These are phyloP conservation scores for Melangyna quadrimaculata DNA, from an alignment of 2,888 invertebrate species.

Conservation along the genomic window DNA sequence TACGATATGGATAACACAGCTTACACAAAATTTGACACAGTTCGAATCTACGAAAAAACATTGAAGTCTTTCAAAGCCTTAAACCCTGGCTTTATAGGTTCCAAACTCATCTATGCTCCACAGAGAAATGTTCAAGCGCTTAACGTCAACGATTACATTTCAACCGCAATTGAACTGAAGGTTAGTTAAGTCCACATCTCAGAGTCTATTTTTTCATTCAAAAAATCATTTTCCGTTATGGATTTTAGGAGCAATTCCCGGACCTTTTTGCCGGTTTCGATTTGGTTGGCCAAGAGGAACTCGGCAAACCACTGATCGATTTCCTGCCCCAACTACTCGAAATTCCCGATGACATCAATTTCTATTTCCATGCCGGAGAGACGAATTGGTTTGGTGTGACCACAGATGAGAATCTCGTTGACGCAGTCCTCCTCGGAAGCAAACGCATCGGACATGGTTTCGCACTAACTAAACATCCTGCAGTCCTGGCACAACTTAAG, in stretches of 20 bases:
- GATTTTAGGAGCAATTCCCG: slow-evolving; percentile 83
- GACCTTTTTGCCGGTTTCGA: slow-evolving; percentile 89
- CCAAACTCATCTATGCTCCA: slow-evolving; percentile 87
- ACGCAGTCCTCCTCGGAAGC: slow-evolving; percentile 88
- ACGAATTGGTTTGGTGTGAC: slow-evolving; percentile 87
- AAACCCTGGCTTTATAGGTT: slow-evolving; percentile 86
- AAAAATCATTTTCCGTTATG: neutral
- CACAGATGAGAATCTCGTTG: slow-evolving; percentile 88
- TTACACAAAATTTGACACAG: slow-evolving; percentile 83
- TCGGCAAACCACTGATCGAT: slow-evolving; percentile 84
- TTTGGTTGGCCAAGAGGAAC: slow-evolving; percentile 90
- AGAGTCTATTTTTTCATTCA: neutral
- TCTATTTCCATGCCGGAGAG: slow-evolving; percentile 92
- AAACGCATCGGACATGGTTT: slow-evolving; percentile 91
- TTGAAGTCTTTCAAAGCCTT: slow-evolving; percentile 83
- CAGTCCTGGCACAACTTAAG: slow-evolving; percentile 83
- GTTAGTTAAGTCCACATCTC: slow-evolving; percentile 61
- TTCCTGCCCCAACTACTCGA: slow-evolving; percentile 83
- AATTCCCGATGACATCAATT: slow-evolving; percentile 82
- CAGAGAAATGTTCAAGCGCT: slow-evolving; percentile 81
- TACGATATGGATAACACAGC: slow-evolving; percentile 86
- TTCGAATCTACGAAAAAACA: slow-evolving; percentile 83
- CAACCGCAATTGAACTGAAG: slow-evolving; percentile 75
- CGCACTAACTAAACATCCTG: slow-evolving; percentile 88
- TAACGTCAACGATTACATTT: slow-evolving; percentile 81